These are phyloP conservation scores for Oscheius onirici DNA, from an alignment of 2,888 invertebrate genomes.

Conservation along the genomic window DNA sequence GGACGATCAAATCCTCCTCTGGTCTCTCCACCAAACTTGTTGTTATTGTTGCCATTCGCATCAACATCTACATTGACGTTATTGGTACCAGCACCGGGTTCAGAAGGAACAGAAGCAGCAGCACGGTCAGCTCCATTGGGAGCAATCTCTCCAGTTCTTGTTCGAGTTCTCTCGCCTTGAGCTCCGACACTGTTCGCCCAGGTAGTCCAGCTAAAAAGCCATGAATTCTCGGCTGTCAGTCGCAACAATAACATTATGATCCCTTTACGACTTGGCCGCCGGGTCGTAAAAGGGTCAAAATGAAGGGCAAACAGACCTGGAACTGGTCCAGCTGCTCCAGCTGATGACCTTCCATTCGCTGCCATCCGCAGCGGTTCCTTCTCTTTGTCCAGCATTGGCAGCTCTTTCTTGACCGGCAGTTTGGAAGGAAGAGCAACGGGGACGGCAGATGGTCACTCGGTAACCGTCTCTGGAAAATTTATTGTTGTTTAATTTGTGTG, in stretches of 20 bases:
- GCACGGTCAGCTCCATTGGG: neutral
- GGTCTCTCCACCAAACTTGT: slow-evolving; percentile 16
- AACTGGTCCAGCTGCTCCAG: slow-evolving; percentile 49
- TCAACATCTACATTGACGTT: slow-evolving; percentile 17
- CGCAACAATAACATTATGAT: neutral
- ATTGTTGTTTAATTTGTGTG: no score
- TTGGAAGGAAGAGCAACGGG: slow-evolving; percentile 58
- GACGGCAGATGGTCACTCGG: slow-evolving; percentile 70
- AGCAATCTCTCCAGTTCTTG: neutral
- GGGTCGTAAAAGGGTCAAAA: neutral
- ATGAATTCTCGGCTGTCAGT: neutral
- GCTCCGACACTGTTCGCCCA: slow-evolving; percentile 46
- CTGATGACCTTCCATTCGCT: slow-evolving; percentile 54
- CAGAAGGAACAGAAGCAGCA: neutral
- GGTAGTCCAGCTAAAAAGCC: slow-evolving; percentile 45
- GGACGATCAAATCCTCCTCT: slow-evolving; percentile 24
- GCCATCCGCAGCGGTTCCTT: slow-evolving; percentile 33
- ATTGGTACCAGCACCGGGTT: slow-evolving; percentile 15
- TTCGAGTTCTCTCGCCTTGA: slow-evolving; percentile 11
- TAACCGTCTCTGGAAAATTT: slow-evolving; percentile 66
- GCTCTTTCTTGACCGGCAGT: slow-evolving; percentile 26
- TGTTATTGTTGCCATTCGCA: slow-evolving; percentile 37
- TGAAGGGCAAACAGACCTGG: slow-evolving; percentile 25
- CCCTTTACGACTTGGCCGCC: neutral
- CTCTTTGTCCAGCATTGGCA: neutral